Evolutionary conservation across 2,113 vertebrate species (phyloP), one percentile per base, ranked within the genome.

Genomic region (Ciconia boyciana): DNA sequence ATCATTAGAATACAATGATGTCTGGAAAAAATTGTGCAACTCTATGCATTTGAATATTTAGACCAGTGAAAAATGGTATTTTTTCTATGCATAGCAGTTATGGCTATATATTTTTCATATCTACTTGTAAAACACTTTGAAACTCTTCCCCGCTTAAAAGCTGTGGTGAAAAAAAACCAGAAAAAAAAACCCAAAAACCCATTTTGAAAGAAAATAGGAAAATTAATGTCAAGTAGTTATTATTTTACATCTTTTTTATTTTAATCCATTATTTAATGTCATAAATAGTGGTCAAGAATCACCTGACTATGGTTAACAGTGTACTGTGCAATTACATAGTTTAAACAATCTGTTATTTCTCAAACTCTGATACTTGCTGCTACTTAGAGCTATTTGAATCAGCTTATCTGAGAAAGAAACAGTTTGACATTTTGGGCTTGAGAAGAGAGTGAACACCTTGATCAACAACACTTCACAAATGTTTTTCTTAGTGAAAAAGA

Each of bases 1-100:
- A 14, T 46, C 8, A 57, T 31, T 55, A 57, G 5, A 72, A 65
- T 14, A 60, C 4, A 60, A 18, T 9, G 14, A 21, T 39, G 0
- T 46, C 48, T 89, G 17, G 16, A 46, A 85, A 87, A 72, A 32
- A 3, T 39, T 34, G 4, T 11, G 2, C 19, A 77, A 46, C 7
- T 44, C 2, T 41, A 41, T 32, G 13, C 9, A 46, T 41, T 43
- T 39, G 3, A 68, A 60, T 72, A 58, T 43, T 85, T 83, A 58
- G 29, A 60, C 3, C 4, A n/a, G 5, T 17, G 16, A 58, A 81
- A 77, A 52, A 29, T 17, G 4, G 1, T 2, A 0, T 9, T 26
- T 52, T 89, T 65, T 16, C 8, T 60, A 17, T 71, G 12, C 5
- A 34, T 55, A 52, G 11, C 8, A 68, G 0, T 46, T 81, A 8